Base-by-base conservation (phyloP, 2,888 invertebrate species). In the Eledona agricola region DNA sequence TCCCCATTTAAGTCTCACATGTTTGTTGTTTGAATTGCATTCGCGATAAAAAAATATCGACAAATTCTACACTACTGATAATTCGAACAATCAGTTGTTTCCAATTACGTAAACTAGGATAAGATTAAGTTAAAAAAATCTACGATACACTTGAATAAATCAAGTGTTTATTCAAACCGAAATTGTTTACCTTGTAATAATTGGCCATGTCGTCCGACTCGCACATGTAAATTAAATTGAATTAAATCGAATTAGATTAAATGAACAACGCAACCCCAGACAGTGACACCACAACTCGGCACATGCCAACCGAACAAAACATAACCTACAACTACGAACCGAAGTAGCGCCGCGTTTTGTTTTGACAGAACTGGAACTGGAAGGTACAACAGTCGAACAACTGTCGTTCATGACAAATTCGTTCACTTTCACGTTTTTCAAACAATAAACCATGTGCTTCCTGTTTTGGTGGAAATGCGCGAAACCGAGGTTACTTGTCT, bases 111-210 rank as follows among this genome's bases (percentile, higher is more conserved):
- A n/a, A n/a, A 19, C 20, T 19, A 5, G 5, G 5, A 19, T 19
- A 19, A n/a, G 20, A 4, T 19, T 19, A 5, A 5, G 5, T 19
- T 19, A 4, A 19, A n/a, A 19, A n/a, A 19, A 5, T 19, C n/a
- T 19, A 19, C 20, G 5, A n/a, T n/a, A 5, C 20, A 5, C n/a
- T 19, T 19, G 4, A 19, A 19, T 4, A 19, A 19, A n/a, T n/a
- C 4, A 19, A 19, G 20, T 35, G 20, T 3, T 19, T 10, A n/a
- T 15, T 31, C 4, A 15, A 6, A 37, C 1, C 25, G 7, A 26
- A 40, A 38, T 9, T n/a, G 29, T 49, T 20, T 56, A 58, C 63
- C 58, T 55, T 55, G 43, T 55, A 63, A 58, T 63, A 63, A 34
- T 53, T 51, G 3, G 58, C 50, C 60, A 63, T 61, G 40, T 9